Evolutionary conservation across 2,113 vertebrate genomes (phyloP).

Genomic region (Pachycephala philippinensis): DNA sequence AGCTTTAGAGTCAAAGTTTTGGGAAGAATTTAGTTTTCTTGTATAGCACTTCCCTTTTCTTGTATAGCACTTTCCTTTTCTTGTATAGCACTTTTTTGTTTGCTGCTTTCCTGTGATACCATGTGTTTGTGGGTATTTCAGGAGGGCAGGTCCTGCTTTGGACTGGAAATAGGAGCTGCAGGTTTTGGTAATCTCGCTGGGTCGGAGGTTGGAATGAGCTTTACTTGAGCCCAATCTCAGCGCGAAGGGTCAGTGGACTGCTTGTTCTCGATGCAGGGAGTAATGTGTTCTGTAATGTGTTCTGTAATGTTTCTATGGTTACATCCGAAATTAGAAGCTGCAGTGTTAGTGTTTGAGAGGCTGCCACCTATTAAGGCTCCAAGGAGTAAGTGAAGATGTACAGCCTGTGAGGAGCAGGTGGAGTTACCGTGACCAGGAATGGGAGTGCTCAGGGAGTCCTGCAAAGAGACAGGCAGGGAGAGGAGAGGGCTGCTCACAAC

Average conservation of each 20-base stretch:
- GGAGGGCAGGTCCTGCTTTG: not conserved
- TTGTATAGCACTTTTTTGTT: not conserved
- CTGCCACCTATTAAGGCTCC: not conserved
- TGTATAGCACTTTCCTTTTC: not conserved
- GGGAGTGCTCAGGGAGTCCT: not conserved
- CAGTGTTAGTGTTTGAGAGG: not conserved
- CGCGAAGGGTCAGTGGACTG: not conserved
- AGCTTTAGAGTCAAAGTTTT: not conserved
- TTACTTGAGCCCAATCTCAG: not conserved
- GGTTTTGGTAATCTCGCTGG: not conserved
- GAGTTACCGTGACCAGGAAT: not conserved
- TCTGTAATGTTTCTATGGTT: conserved; percentile 45
- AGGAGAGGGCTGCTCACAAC: not conserved
- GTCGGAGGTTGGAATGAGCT: not conserved
- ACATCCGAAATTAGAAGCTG: conserved; percentile 28
- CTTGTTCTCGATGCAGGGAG: conserved; percentile 9
- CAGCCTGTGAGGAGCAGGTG: not conserved
- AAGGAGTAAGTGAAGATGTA: not conserved
- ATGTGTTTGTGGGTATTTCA: not conserved
- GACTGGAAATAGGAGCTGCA: not conserved
- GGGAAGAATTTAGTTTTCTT: not conserved
- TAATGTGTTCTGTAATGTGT: conserved; percentile 8
- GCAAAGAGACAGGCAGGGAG: not conserved
- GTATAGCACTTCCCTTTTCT: not conserved
- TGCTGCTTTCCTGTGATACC: not conserved